These are phyloP conservation scores for Hetaerina titia DNA, from an alignment of 2,888 invertebrate species.

Conservation along the genomic window DNA sequence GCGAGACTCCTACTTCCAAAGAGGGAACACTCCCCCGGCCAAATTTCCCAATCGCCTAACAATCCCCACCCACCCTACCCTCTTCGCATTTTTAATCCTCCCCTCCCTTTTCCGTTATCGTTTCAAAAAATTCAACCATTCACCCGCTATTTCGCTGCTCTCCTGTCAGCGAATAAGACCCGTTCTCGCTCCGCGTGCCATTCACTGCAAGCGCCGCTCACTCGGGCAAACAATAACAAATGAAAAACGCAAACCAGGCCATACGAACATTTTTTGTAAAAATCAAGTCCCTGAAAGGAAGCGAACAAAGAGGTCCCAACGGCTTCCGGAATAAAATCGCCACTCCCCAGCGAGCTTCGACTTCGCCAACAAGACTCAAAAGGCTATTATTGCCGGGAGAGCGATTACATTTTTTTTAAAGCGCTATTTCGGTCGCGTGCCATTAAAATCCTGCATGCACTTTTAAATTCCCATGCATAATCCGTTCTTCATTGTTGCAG, in stretches of 20 bases:
- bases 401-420: neutral
- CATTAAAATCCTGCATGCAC: neutral
- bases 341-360: neutral
- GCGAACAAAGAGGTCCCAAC: neutral
- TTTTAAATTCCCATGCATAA: neutral
- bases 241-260: constrained; percentile 3
- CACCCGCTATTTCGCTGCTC: neutral
- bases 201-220: constrained; percentile 15
- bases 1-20: neutral
- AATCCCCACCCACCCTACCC: neutral
- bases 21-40: too few relatives aligned
- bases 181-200: neutral
- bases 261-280: neutral
- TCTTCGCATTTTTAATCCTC: neutral
- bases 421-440: neutral
- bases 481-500: neutral
- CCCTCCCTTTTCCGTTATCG: neutral
- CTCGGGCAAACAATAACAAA: constrained; percentile 21
- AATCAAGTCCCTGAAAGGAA: neutral
- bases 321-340: neutral
- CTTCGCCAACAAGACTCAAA: neutral
- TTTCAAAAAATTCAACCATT: neutral
- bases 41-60: neutral
- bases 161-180: constrained; percentile 1
- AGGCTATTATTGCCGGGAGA: neutral